phyloP scores from a whole-genome alignment of 2,888 invertebrate species.

The Bombyx huttoni region DNA sequence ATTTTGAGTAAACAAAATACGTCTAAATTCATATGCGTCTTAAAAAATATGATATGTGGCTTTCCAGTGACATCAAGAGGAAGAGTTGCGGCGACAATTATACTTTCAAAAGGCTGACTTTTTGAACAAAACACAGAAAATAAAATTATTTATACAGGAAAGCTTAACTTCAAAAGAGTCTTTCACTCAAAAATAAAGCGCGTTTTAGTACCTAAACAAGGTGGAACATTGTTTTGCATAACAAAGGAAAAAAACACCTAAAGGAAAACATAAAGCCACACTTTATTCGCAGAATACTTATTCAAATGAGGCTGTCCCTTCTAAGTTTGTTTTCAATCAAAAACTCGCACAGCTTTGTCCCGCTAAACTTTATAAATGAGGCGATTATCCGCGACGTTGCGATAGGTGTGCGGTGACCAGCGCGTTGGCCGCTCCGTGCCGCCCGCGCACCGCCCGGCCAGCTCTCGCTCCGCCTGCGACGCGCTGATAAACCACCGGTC shows the following conservation, averaged over 20 bases:
- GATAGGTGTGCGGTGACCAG: slow-evolving; percentile 46
- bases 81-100: slow-evolving; percentile 51
- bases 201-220: slow-evolving; percentile 72
- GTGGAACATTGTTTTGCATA: slow-evolving; percentile 73
- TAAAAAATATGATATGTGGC: not conserved
- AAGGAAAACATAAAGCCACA: slow-evolving; percentile 73
- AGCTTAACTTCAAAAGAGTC: slow-evolving; percentile 72
- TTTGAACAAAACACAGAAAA: slow-evolving; percentile 68
- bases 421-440: slow-evolving; percentile 8
- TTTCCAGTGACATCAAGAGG: slow-evolving; percentile 30
- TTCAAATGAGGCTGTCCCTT: slow-evolving; percentile 73
- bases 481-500: slow-evolving; percentile 64
- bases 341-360: slow-evolving; percentile 70
- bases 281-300: slow-evolving; percentile 73
- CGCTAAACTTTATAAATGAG: slow-evolving; percentile 73
- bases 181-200: slow-evolving; percentile 73
- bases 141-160: slow-evolving; percentile 71
- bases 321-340: slow-evolving; percentile 74
- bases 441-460: slow-evolving; percentile 12
- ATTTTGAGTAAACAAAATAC: not conserved
- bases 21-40: not conserved
- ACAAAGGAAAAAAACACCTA: slow-evolving; percentile 71
- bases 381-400: slow-evolving; percentile 64
- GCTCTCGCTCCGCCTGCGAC: slow-evolving; percentile 33
- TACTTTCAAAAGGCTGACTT: slow-evolving; percentile 59